Conservation (phyloP, 2,797 vertebrate genomes). For the Hydrocynus forskahlii region DNA sequence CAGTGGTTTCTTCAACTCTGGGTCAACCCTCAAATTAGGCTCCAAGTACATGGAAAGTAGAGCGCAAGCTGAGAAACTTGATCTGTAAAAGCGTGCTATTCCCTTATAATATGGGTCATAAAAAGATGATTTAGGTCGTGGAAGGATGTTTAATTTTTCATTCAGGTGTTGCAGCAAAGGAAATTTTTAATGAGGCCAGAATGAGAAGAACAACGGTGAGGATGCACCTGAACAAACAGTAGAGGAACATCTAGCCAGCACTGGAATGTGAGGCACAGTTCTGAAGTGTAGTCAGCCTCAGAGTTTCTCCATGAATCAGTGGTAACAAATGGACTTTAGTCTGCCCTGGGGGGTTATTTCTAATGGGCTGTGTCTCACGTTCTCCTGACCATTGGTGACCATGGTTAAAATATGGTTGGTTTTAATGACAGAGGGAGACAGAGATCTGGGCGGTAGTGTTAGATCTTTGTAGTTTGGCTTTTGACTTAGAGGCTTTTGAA, state of each 20-base stretch:
- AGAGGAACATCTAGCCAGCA: neutral
- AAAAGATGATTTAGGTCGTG: neutral
- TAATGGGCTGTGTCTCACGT: neutral
- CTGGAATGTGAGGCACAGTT: neutral
- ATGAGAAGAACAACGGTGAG: neutral
- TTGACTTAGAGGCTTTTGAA: neutral
- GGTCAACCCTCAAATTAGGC: neutral
- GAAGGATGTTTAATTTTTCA: slow-evolving; percentile 3
- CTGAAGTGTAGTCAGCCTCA: too few species aligned
- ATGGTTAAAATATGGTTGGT: neutral
- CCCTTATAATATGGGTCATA: neutral
- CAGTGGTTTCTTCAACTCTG: neutral
- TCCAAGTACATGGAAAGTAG: neutral
- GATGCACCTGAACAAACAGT: neutral
- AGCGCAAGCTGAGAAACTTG: neutral
- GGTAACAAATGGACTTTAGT: neutral
- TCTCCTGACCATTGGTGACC: neutral
- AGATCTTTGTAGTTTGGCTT: neutral
- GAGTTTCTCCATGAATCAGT: neutral
- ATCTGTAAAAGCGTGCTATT: neutral
- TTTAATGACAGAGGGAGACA: neutral
- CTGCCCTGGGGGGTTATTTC: neutral
- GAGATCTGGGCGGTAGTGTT: neutral
- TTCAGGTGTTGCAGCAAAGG: neutral
- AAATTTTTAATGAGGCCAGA: neutral